Evolutionary conservation across 23 tunicate species (phyloP), one percentile per base, ranked within the genome.

Genomic region (Trididemnum clinides): DNA sequence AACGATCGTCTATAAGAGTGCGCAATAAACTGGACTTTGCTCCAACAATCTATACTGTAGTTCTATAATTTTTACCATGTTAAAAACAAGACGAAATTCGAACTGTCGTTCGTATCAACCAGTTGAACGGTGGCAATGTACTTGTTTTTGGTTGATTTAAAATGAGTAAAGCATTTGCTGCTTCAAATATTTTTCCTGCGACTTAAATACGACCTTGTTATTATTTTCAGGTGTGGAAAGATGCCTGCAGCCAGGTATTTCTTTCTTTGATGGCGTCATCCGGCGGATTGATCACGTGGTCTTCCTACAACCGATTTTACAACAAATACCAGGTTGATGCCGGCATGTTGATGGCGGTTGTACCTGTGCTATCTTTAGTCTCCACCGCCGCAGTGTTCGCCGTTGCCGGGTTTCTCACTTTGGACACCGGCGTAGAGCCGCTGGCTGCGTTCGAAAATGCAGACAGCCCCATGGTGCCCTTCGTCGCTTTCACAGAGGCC

Each of bases 201-300:
- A 44, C 54, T 44, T 44, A 44, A 44, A 44, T 10, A 7, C 10
- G 54, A n/a, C n/a, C n/a, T n/a, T n/a, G n/a, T n/a, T 44, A 5
- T 74, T 5, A 18, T 59, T 71, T 64, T 22, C 59, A 94, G 98
- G 76, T 94, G 29, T 94, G 98, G 98, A 94, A 94, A 50, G 98
- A 94, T 62, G 98, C 98, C 1, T 39, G 91, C 36, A 71, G 94
- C 34, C 98, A 94, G 81, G 98, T 94, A 12, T 89, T 94, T 66
- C 39, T 94, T 15, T 70, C 98, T 0, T 29, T 89, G 18, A 50
- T 94, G 88, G 72, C 81, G 2, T 62, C 90, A 0, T 89, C 87
- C 85, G 98, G 98, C n/a, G 98, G 98, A 31, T 35, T 94, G 81
- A 33, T 79, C 31, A 89, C 90, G 0, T 94, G 98, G 98, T 81